Conservation (phyloP, 2,113 vertebrate species). For the Lipotes vexillifer region DNA sequence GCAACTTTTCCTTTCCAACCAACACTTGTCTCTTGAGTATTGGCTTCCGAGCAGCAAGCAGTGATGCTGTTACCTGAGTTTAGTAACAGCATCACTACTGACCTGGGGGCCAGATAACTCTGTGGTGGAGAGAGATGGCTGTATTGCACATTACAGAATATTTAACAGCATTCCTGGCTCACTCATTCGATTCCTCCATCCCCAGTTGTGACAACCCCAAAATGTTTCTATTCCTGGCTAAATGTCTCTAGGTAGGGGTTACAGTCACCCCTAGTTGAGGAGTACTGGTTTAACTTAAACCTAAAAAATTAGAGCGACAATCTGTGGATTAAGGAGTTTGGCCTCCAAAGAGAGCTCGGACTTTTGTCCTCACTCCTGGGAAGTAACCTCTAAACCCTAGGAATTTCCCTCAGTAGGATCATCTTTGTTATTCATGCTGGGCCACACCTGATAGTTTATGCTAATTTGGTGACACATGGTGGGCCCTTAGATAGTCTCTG, state of each 20-base stretch:
- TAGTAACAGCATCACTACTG: not conserved
- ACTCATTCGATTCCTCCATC: not conserved
- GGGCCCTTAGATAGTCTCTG: not conserved
- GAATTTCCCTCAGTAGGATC: not conserved
- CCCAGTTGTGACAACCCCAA: not conserved
- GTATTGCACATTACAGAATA: not conserved
- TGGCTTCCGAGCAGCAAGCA: no score
- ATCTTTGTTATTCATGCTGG: not conserved
- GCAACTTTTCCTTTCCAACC: no score
- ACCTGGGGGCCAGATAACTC: not conserved
- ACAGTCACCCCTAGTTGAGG: not conserved
- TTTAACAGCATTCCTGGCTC: not conserved
- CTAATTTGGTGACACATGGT: not conserved
- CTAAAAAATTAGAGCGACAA: not conserved
- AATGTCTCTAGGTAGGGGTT: not conserved
- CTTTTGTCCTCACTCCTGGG: not conserved
- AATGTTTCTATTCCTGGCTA: not conserved
- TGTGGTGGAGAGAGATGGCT: not conserved
- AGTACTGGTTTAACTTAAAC: not conserved
- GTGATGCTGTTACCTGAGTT: no score
- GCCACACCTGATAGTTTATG: not conserved
- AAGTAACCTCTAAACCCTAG: not conserved
- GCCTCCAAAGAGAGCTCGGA: not conserved
- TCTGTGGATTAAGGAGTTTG: not conserved
- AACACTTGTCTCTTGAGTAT: no score